A percentile compares a stretch with the other conserved stretches of the same genome.
phyloP scores from a whole-genome alignment of 2,888 invertebrate genomes.

The Aspidapion aeneum region DNA sequence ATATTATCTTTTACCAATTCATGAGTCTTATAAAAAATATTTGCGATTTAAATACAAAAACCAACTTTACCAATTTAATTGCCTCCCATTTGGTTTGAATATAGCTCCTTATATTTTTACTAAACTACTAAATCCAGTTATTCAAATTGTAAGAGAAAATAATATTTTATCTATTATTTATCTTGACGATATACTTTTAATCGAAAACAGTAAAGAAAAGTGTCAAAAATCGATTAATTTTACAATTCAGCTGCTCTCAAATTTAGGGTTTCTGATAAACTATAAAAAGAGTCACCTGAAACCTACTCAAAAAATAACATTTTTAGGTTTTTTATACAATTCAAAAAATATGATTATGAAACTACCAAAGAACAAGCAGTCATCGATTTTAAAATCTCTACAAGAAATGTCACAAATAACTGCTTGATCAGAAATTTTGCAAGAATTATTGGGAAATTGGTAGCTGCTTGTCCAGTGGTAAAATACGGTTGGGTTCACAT shows the following conservation, averaged over 20 bases:
- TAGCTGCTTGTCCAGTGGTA: constrained; percentile 9
- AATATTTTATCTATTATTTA: constrained; percentile 22
- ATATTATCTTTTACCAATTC: constrained; percentile 27
- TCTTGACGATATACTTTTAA: constrained; percentile 26
- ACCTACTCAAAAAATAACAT: constrained; percentile 13
- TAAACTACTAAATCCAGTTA: constrained; percentile 30
- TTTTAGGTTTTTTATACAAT: constrained; percentile 7
- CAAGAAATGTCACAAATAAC: not conserved
- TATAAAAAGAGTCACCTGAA: constrained; percentile 15
- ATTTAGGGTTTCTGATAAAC: constrained; percentile 20
- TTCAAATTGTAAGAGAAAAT: constrained; percentile 15
- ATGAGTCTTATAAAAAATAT: constrained; percentile 23
- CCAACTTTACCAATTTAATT: constrained; percentile 27
- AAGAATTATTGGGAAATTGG: constrained; percentile 4
- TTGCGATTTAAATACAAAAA: constrained; percentile 27
- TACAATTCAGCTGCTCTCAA: not conserved
- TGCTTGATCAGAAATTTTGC: constrained; percentile 6
- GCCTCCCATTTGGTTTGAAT: constrained; percentile 30
- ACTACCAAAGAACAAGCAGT: not conserved
- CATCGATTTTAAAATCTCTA: not conserved
- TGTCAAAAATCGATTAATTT: not conserved
- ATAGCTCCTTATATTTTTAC: constrained; percentile 31
- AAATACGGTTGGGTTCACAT: constrained; percentile 1
- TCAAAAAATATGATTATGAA: not conserved
- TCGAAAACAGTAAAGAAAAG: constrained; percentile 6